These are phyloP conservation scores for Aselliscus stoliczkanus DNA, from an alignment of 2,797 vertebrate genomes.

Conservation along the genomic window DNA sequence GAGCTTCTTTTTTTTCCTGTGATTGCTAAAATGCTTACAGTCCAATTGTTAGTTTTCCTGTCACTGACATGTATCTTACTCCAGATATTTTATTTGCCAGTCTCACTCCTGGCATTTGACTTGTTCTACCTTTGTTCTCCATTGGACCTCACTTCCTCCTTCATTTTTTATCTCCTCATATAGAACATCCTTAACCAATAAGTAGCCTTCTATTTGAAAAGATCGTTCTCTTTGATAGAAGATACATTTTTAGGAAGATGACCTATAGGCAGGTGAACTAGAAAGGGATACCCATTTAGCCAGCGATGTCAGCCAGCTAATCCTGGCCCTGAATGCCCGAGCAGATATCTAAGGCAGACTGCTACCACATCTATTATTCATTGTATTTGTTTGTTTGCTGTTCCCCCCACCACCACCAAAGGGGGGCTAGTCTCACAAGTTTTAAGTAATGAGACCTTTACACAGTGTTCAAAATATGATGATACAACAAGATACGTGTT, in stretches of 20 bases:
- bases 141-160: neutral
- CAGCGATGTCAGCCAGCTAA: neutral
- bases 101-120: neutral
- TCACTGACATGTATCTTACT: neutral
- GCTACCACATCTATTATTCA: neutral
- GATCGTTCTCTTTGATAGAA: neutral
- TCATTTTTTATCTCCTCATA: neutral
- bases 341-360: neutral
- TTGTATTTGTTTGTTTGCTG: neutral
- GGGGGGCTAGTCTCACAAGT: neutral
- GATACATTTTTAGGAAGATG: neutral
- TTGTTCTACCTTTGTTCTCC: neutral
- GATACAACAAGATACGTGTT: neutral
- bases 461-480: neutral
- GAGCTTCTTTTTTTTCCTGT: neutral
- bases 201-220: neutral
- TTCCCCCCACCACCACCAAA: neutral
- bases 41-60: neutral
- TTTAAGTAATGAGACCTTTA: neutral
- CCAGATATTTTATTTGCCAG: neutral
- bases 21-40: neutral
- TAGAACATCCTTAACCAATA: neutral
- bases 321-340: neutral
- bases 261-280: neutral
- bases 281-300: neutral